phyloP scores from a whole-genome alignment of 2,888 invertebrate genomes.

The Drosophila neonasuta region DNA sequence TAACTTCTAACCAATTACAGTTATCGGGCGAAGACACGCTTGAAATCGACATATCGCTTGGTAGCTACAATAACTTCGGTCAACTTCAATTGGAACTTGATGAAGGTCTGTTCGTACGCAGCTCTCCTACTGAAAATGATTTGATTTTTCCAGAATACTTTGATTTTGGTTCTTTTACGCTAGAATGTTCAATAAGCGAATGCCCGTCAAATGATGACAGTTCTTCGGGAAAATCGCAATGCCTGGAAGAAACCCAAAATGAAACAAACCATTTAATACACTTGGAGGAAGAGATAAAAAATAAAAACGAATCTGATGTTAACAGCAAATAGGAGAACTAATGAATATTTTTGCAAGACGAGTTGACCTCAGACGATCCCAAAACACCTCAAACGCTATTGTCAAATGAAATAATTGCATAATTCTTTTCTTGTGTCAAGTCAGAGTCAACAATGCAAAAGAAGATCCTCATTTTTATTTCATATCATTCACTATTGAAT shows the following conservation, averaged over 20 bases:
- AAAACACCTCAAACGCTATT: not conserved
- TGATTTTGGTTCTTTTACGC: slow-evolving; percentile 7
- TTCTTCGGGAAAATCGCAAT: not conserved
- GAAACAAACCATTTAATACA: slow-evolving; percentile 24
- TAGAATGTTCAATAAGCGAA: not conserved
- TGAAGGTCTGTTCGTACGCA: not conserved
- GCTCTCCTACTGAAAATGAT: not conserved
- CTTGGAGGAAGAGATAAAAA: not conserved
- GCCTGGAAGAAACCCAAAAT: slow-evolving; percentile 27
- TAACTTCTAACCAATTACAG: not conserved
- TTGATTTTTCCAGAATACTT: not conserved
- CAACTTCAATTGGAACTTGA: slow-evolving; percentile 11
- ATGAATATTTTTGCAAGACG: not conserved
- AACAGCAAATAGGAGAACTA: not conserved
- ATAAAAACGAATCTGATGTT: not conserved
- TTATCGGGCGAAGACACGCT: not conserved
- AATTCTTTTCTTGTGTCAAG: slow-evolving; percentile 23
- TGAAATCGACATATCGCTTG: slow-evolving; percentile 2
- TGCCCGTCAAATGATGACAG: not conserved
- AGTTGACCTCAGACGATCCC: not conserved
- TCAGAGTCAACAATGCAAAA: slow-evolving; percentile 4
- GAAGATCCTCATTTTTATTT: not conserved
- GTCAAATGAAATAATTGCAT: not conserved
- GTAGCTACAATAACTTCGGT: not conserved
- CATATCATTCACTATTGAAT: not conserved